Conservation (phyloP, 2,888 invertebrate species). For the Odontocerum albicorne region DNA sequence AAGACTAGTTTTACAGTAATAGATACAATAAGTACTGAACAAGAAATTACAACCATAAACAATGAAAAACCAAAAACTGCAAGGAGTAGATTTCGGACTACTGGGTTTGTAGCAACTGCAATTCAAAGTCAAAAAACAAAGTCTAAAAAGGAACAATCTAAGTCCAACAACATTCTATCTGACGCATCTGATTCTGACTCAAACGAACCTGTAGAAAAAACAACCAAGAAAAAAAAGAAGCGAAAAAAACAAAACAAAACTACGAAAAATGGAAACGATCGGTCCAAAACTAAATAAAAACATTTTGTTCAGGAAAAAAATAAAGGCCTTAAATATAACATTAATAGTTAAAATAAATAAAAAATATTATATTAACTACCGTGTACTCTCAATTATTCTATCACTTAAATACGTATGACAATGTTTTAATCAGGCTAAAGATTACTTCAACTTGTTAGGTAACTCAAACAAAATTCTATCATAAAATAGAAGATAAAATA, state of each 20-base stretch:
- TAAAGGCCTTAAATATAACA: neutral
- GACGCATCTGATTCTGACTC: slow-evolving; percentile 54
- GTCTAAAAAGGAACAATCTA: slow-evolving; percentile 41
- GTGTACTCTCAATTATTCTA: too few species aligned
- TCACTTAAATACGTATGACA: too few species aligned
- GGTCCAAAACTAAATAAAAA: neutral
- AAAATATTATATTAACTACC: too few species aligned
- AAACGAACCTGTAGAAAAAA: slow-evolving; percentile 46
- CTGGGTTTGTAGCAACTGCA: slow-evolving; percentile 62
- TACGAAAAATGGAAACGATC: slow-evolving; percentile 11
- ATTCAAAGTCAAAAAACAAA: slow-evolving; percentile 50
- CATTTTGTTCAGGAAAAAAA: neutral
- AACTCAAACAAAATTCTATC: too few species aligned
- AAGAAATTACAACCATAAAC: slow-evolving; percentile 23
- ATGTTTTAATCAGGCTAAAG: neutral
- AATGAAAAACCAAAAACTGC: slow-evolving; percentile 34
- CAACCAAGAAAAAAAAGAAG: slow-evolving; percentile 54
- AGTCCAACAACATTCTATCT: slow-evolving; percentile 39
- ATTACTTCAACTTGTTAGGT: too few species aligned
- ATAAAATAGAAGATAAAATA: too few species aligned
- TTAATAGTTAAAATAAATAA: too few species aligned
- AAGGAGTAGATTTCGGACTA: slow-evolving; percentile 59
- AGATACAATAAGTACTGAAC: slow-evolving; percentile 28
- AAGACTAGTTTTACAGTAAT: slow-evolving; percentile 25
- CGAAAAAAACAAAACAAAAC: slow-evolving; percentile 37